phyloP scores from a whole-genome alignment of 2,797 vertebrate species.

The Myoxocephalus aenaeus region DNA sequence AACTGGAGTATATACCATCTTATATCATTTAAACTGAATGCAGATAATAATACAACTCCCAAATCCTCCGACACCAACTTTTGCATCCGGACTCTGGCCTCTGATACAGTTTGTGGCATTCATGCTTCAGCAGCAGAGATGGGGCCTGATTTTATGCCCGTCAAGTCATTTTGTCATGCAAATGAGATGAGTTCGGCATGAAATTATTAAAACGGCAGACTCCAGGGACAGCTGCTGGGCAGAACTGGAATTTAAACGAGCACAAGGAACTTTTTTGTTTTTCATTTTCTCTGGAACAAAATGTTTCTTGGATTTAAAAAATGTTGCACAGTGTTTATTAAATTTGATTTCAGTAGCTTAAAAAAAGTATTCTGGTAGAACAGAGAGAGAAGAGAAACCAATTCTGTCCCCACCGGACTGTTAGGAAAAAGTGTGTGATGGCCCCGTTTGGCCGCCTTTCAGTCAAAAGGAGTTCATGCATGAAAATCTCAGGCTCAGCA shows the following conservation, averaged over 20 bases:
- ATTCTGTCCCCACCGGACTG: neutral
- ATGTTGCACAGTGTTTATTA: neutral
- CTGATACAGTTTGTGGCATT: constrained; percentile 14
- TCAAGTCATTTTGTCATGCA: constrained; percentile 59
- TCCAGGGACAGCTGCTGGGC: constrained; percentile 20
- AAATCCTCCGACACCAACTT: neutral
- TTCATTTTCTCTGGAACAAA: neutral
- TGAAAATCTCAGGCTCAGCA: constrained; percentile 70
- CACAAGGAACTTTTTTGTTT: constrained; percentile 21
- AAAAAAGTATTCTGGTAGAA: neutral
- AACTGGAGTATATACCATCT: neutral
- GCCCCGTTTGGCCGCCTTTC: constrained; percentile 27
- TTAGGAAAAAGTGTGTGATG: constrained; percentile 16
- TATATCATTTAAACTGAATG: neutral
- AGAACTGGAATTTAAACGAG: constrained; percentile 7
- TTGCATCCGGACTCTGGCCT: constrained; percentile 5
- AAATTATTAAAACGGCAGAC: constrained; percentile 48
- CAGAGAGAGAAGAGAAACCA: neutral
- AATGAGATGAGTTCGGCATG: constrained; percentile 53
- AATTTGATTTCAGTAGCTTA: neutral
- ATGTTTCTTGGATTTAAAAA: neutral
- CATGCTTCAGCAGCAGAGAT: constrained; percentile 29
- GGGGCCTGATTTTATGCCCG: constrained; percentile 44
- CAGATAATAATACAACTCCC: neutral
- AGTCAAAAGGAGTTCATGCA: constrained; percentile 60